Base-by-base conservation (phyloP, 2,113 vertebrate genomes). In the Misgurnus mizolepis region DNA sequence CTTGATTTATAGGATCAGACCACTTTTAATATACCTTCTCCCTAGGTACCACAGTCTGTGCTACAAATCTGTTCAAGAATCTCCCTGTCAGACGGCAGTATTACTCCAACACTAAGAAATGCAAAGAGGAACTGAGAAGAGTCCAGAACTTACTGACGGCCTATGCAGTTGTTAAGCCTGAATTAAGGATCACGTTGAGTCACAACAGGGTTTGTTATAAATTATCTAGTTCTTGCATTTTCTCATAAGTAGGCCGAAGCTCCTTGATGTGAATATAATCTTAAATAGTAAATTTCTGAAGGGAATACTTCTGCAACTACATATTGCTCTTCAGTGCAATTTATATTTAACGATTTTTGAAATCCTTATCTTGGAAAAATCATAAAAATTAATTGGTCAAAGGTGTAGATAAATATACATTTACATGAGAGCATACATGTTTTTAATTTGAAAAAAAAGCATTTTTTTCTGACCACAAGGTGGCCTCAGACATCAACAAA, bases 31-130 rank as follows among this genome's bases (percentile, higher is more conserved):
- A 55, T 34, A 45, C 78, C n/a, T 81, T n/a, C 84, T 65, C 82
- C 12, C 67, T 83, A 99, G 98, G 98, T 70, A 98, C 98, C 55
- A 97, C 95, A 4, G 96, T 99, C 78, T 94, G 92, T n/a, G 96
- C 88, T 7, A 84, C 94, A 62, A 96, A 90, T 86, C 89, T 99
- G 69, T 99, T 99, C 86, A 97, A 94, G 91, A 99, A 96, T 86
- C 92, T 98, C 34, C 98, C 98, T 9, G 98, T 99, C 84, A 94
- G 98, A 86, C 94, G 97, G 15, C 98, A 99, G 68, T 96, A 94
- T 91, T 99, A 95, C 56, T 95, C 95, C 64, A 94, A 93, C 41
- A 88, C 80, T 56, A 98, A 93, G 90, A 98, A 96, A 90, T 95
- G 97, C 90, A 98, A 97, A 85, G 97, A 98, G 66, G 96, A 99